A percentile compares a stretch with the other conserved stretches of the same genome.
phyloP scores from a whole-genome alignment of 2,797 vertebrate genomes.

The Coilia nasus region DNA sequence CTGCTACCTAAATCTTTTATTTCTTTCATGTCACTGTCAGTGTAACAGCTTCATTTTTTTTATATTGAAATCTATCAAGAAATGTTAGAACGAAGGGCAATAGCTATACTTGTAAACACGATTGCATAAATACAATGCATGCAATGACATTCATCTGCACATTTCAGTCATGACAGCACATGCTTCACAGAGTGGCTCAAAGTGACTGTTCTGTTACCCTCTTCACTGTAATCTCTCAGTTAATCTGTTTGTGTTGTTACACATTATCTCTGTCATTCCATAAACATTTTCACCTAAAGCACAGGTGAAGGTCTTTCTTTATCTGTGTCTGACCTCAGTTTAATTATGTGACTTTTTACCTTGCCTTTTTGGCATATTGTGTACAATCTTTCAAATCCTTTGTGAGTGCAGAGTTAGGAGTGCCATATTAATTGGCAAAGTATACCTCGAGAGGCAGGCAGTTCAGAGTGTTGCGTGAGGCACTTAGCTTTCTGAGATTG shows the following conservation, averaged over 20 bases:
- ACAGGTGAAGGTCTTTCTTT: background rate
- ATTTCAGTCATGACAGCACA: background rate
- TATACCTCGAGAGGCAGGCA: background rate
- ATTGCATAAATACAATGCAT: background rate
- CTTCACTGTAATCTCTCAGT: background rate
- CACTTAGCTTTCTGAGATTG: background rate
- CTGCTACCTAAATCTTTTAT: background rate
- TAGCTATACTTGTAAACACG: background rate
- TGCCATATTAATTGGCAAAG: too few relatives aligned
- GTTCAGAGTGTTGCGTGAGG: background rate
- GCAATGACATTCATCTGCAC: background rate
- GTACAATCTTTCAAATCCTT: background rate
- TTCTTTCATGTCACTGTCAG: background rate
- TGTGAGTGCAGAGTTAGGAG: background rate
- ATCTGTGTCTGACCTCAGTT: background rate
- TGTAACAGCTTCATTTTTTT: background rate
- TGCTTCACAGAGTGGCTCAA: background rate
- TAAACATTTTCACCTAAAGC: slow-evolving; percentile 1
- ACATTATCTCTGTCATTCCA: slow-evolving; percentile 18
- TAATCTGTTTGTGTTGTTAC: slow-evolving; percentile 16
- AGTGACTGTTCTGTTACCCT: background rate
- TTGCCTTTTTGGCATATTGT: background rate
- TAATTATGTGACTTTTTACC: background rate
- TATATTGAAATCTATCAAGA: background rate
- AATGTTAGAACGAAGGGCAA: background rate